phyloP scores from a whole-genome alignment of 2,888 invertebrate species.

The Seladonia tumulorum region DNA sequence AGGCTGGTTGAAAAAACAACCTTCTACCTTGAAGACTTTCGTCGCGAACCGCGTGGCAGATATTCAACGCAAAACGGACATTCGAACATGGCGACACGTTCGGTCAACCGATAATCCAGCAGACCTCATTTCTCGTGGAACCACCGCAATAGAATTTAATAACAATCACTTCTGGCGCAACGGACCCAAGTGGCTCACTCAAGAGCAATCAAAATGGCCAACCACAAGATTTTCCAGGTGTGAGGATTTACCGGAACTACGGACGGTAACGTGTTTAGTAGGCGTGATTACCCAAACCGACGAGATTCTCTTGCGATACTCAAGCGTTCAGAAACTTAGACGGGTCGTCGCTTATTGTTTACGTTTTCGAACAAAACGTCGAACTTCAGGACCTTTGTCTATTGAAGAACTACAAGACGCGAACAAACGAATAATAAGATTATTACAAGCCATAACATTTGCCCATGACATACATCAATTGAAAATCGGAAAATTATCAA shows the following conservation, averaged over 20 bases:
- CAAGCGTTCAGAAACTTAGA: accelerated
- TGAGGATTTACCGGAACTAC: accelerated
- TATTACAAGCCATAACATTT: not conserved
- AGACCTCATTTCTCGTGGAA: not conserved
- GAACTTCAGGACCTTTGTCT: accelerated
- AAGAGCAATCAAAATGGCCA: accelerated
- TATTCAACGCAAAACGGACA: not conserved
- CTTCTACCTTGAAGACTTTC: not conserved
- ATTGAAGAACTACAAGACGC: not conserved
- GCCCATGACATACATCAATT: not conserved
- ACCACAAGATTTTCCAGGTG: accelerated
- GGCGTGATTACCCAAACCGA: accelerated
- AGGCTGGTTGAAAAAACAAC: not conserved
- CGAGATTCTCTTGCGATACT: not conserved
- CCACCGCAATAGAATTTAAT: accelerated
- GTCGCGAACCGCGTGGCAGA: not conserved
- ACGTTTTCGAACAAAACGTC: not conserved
- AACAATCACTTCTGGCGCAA: accelerated
- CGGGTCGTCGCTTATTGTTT: not conserved
- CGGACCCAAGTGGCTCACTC: not conserved
- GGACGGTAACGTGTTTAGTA: not conserved
- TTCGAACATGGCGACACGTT: not conserved
- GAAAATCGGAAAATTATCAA: not conserved
- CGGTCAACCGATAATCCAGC: not conserved
- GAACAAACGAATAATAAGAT: not conserved